Percentiles rank a stretch among this genome's conserved stretches.
Conservation (phyloP, 1,140 invertebrate genomes). For the Pseudomyrmex cubaensis region DNA sequence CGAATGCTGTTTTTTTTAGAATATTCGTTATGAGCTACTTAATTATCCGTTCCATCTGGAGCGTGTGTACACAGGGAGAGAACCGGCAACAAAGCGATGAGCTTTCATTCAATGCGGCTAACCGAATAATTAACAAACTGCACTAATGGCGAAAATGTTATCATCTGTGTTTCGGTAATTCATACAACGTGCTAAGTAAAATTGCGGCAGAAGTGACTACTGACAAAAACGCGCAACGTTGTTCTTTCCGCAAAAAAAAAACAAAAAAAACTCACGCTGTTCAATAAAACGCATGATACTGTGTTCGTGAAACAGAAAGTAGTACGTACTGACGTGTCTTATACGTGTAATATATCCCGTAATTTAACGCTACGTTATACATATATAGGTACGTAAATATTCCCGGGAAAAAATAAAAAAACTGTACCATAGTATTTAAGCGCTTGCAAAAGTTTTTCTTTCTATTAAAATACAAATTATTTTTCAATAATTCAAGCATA, state of each 20-base stretch:
- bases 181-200: constrained; percentile 5
- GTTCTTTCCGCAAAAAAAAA: constrained; percentile 10
- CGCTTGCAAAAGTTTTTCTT: too few species aligned
- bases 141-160: constrained; percentile 7
- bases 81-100: constrained; percentile 8
- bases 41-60: constrained; percentile 49
- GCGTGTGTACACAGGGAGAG: background rate
- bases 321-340: too few species aligned
- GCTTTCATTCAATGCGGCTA: constrained; percentile 23
- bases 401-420: too few species aligned
- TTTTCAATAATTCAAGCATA: too few species aligned
- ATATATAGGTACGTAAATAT: too few species aligned
- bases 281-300: background rate
- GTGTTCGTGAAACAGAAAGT: too few species aligned
- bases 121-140: constrained; percentile 39
- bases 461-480: too few species aligned
- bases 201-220: constrained; percentile 1
- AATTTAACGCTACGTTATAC: too few species aligned
- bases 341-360: too few species aligned
- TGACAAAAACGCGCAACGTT: background rate
- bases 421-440: too few species aligned
- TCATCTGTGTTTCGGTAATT: constrained; percentile 10
- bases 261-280: background rate
- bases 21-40: constrained; percentile 49
- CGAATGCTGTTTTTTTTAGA: constrained; percentile 3